Percentiles rank a stretch among this genome's conserved stretches.
phyloP scores from a whole-genome alignment of 2,113 vertebrate species.

The Corvus cornix region DNA sequence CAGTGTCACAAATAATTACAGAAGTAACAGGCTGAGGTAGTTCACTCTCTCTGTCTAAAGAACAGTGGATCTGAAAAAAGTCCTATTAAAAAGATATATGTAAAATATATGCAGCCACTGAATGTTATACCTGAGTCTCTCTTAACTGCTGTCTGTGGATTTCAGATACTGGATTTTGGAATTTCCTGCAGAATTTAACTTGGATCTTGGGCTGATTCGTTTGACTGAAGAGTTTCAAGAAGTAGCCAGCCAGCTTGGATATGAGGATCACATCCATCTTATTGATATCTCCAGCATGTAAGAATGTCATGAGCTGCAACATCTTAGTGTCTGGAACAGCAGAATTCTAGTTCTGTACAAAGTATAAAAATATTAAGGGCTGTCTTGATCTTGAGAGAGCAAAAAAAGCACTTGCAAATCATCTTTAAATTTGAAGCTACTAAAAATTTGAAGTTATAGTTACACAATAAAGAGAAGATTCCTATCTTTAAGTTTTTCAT shows the following conservation, averaged over 20 bases:
- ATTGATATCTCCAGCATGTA: conserved; percentile 98
- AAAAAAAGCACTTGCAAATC: not conserved
- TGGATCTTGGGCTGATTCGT: conserved; percentile 91
- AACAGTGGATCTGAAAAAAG: not conserved
- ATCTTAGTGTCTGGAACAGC: not conserved
- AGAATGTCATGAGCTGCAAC: conserved; percentile 44
- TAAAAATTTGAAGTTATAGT: not conserved
- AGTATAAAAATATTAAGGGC: not conserved
- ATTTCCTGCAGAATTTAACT: conserved; percentile 96
- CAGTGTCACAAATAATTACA: not conserved
- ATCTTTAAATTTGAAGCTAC: not conserved
- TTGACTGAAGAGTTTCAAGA: conserved; percentile 93
- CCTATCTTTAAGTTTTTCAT: not conserved
- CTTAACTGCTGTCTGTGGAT: not conserved
- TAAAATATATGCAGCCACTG: not conserved
- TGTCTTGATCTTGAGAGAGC: not conserved
- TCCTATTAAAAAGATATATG: not conserved
- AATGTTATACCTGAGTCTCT: not conserved
- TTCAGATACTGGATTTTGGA: conserved; percentile 96
- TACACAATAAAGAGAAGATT: not conserved
- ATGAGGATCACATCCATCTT: conserved; percentile 88
- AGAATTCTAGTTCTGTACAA: not conserved
- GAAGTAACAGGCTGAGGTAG: not conserved
- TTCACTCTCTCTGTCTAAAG: not conserved
- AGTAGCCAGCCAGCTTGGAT: conserved; percentile 83